phyloP scores from a whole-genome alignment of 2,113 vertebrate species.

The Illadopsis cleaveri region DNA sequence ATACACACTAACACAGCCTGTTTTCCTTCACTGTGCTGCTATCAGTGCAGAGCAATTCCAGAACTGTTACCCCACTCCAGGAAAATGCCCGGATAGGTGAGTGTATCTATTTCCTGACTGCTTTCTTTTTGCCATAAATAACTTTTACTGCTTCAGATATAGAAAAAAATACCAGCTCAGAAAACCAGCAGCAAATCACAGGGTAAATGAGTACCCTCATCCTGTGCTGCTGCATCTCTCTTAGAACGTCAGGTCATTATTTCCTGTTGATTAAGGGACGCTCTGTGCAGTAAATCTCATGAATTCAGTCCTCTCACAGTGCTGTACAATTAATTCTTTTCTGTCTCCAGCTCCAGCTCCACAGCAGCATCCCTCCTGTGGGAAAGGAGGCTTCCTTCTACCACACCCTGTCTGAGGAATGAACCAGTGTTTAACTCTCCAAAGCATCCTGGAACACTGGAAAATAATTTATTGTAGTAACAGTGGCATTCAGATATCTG shows the following conservation, averaged over 20 bases:
- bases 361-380: not conserved
- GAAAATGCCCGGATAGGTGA: not conserved
- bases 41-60: not conserved
- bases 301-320: not conserved
- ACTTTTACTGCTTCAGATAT: not conserved
- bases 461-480: not conserved
- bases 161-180: not conserved
- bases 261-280: not conserved
- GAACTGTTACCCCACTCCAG: not conserved
- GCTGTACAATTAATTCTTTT: not conserved
- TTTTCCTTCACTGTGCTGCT: not conserved
- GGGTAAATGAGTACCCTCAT: not conserved
- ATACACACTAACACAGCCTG: not conserved
- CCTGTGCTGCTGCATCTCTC: not conserved
- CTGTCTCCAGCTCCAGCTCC: not conserved
- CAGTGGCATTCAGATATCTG: not conserved
- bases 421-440: not conserved
- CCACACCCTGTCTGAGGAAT: not conserved
- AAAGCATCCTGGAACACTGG: not conserved
- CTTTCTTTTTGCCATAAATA: not conserved
- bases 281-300: not conserved
- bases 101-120: not conserved
- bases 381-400: not conserved
- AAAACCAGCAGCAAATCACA: not conserved
- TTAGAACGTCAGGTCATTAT: not conserved